phyloP scores from a whole-genome alignment of 2,797 vertebrate genomes.

The Megalops cyprinoides region DNA sequence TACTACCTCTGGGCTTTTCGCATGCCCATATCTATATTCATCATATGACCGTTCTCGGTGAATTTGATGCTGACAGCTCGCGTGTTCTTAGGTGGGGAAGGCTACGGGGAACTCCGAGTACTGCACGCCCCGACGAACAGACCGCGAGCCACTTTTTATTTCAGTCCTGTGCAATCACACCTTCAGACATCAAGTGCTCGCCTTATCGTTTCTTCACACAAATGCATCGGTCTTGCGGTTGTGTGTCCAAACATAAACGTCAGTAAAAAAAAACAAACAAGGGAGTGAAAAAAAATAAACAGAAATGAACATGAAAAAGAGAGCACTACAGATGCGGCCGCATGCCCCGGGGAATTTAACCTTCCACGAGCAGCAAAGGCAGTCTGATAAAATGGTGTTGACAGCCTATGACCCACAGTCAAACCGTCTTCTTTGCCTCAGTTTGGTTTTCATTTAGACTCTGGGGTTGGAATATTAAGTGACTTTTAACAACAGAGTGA shows the following conservation, averaged over 20 bases:
- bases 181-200: neutral
- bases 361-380: conserved; percentile 39
- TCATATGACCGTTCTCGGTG: neutral
- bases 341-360: conserved; percentile 37
- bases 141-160: neutral
- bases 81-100: neutral
- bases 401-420: conserved; percentile 40
- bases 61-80: neutral
- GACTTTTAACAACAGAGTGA: conserved; percentile 13
- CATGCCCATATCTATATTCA: neutral
- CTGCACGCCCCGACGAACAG: neutral
- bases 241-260: neutral
- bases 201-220: neutral
- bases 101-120: neutral
- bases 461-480: conserved; percentile 23
- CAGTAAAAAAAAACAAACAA: neutral
- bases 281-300: neutral
- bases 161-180: neutral
- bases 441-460: conserved; percentile 30
- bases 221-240: neutral
- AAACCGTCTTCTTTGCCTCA: conserved; percentile 34
- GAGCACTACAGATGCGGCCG: conserved; percentile 25
- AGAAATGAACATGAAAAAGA: conserved; percentile 15
- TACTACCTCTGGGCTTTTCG: neutral
- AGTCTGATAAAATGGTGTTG: conserved; percentile 41